Base-by-base conservation (phyloP, 2,113 vertebrate species). In the Gallinago undulata region DNA sequence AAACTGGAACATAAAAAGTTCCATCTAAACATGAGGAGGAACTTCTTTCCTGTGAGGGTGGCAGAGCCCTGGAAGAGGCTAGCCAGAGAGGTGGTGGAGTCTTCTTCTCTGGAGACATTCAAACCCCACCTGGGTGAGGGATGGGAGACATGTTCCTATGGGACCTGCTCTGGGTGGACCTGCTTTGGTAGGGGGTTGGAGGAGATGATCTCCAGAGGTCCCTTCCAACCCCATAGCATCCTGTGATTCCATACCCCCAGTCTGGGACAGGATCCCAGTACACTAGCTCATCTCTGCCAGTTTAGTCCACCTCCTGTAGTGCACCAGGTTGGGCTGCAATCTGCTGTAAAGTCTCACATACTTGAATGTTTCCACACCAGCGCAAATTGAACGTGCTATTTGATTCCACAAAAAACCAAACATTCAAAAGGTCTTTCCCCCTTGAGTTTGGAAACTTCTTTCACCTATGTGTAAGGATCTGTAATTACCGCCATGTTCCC, bases 401-500 rank as follows among this genome's bases (percentile, higher is more conserved):
- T 68, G 74, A 57, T 87, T 82, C 62, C 68, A 50, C 55, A 85
- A 47, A 51, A 25, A 43, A 15, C 45, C 86, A 91, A 89, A 92
- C 70, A 87, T 89, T 39, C 53, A 18, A 41, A 84, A 95, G 62
- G 87, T 89, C 84, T 89, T 96, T 94, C 45, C 56, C 69, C 68
- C 74, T 19, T 24, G 76, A 91, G 69, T 73, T 85, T 84, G 62
- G 62, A 53, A 94, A 63, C 66, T 92, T 90, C 77, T 89, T 62
- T 83, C 80, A 87, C 41, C 1, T 1, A 33, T 19, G 48, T 48
- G 62, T 12, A 48, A 82, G 57, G n/a, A 72, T 69, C 66, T 93
- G 69, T 94, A 96, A 94, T 93, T 96, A 92, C 23, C 72, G 73
- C 69, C 76, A 27, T 19, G 41, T 55, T 92, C 55, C 62, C 77